Evolutionary conservation across 2,797 vertebrate species (phyloP), one percentile per base, ranked within the genome.

Genomic region (Cyprinella venusta): DNA sequence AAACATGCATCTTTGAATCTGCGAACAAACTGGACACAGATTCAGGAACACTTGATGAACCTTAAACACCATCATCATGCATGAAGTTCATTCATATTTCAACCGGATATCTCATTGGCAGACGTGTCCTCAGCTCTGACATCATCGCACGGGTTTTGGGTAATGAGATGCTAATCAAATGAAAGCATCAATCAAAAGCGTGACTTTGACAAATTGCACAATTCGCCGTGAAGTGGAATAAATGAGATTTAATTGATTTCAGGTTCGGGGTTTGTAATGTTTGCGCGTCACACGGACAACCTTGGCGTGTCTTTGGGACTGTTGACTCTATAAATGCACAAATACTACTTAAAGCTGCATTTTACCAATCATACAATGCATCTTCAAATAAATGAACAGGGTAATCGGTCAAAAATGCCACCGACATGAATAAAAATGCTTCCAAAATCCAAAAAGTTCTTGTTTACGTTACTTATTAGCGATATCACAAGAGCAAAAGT

Each of bases 81-180:
- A 72, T 33, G 70, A n/a, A 59, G 33, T 75, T 75, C 52, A 75
- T 36, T 65, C 30, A 67, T 18, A 36, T 67, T 67, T 67, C 21
- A 76, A 18, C 3, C 6, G 6, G 48, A 13, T 15, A 59, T 21
- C 61, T 65, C 76, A 33, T 48, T 10, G 21, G 38, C 36, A 9
- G 74, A 76, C 7, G 5, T 56, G 72, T 59, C 33, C 40, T 4
- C 7, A 59, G 33, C 24, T 76, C 38, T 63, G 75, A 76, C 56
- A 45, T 77, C 54, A 65, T 78, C 6, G 30, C 63, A n/a, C 45
- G 65, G 52, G 78, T 42, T 59, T 56, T 30, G 65, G 78, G 65
- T 80, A 70, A 80, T 80, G 65, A 70, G 36, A 69, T 59, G 78
- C 63, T 80, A 70, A 69, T 70, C 78, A 80, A 59, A 45, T 80